A percentile compares a stretch with the other conserved stretches of the same genome.
These are phyloP conservation scores for Deilephila elpenor DNA, from an alignment of 2,888 invertebrate species.

Conservation along the genomic window DNA sequence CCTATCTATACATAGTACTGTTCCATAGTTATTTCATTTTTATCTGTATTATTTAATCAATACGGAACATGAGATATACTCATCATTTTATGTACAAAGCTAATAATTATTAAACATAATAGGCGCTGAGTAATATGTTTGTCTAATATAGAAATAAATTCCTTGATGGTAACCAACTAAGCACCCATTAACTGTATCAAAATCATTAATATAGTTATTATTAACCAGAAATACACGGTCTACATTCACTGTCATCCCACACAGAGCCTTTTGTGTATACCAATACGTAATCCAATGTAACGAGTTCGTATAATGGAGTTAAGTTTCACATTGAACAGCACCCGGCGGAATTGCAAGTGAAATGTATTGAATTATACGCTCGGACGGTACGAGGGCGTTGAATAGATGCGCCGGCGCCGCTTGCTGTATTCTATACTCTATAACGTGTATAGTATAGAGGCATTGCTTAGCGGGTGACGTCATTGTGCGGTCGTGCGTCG, in stretches of 20 bases:
- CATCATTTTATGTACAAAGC: too few relatives aligned
- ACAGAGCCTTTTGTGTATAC: conserved; percentile 1
- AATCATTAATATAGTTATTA: neutral
- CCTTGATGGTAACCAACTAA: neutral
- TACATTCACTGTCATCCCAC: neutral
- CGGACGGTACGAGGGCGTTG: conserved; percentile 31
- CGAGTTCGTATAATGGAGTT: conserved; percentile 21
- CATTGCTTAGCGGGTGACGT: conserved; percentile 45
- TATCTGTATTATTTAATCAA: too few relatives aligned
- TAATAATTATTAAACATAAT: too few relatives aligned
- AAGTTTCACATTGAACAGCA: conserved; percentile 30
- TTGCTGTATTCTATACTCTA: conserved; percentile 3
- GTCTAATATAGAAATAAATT: too few relatives aligned
- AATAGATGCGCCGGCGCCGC: conserved; percentile 63
- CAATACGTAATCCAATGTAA: conserved; percentile 6
- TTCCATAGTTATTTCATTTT: too few relatives aligned
- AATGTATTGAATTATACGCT: conserved; percentile 29
- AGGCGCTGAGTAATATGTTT: too few relatives aligned
- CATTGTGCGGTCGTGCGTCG: conserved; percentile 40
- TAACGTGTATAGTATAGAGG: conserved; percentile 31
- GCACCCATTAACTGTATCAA: neutral
- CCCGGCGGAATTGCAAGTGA: conserved; percentile 28
- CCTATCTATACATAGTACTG: too few relatives aligned
- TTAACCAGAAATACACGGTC: neutral
- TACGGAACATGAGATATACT: too few relatives aligned